phyloP scores from a whole-genome alignment of 2,797 vertebrate genomes.

The Sebastes melanostomus region DNA sequence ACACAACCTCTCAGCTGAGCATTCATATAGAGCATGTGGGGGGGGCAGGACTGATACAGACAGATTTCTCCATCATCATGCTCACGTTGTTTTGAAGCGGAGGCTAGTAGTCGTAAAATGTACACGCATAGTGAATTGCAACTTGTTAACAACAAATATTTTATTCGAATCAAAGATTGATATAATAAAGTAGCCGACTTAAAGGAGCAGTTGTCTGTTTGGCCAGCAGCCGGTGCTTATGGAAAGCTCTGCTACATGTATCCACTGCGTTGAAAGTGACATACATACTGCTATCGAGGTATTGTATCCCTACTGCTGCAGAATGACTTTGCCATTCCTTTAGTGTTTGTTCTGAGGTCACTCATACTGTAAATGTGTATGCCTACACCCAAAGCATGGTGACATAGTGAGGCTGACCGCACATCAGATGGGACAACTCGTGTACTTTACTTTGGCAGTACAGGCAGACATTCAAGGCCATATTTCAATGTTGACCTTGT shows the following conservation, averaged over 20 bases:
- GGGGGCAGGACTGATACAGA: too few species aligned
- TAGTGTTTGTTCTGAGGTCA: background rate
- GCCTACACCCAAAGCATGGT: background rate
- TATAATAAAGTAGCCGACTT: too few species aligned
- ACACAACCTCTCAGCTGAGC: background rate
- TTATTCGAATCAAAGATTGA: too few species aligned
- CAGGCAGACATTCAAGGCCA: background rate
- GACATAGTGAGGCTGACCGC: slow-evolving; percentile 6
- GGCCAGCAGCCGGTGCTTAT: too few species aligned
- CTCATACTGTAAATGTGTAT: background rate
- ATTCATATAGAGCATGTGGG: too few species aligned
- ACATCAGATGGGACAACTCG: background rate
- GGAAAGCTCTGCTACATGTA: background rate
- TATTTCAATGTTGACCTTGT: slow-evolving; percentile 31
- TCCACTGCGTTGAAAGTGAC: background rate
- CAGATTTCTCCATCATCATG: too few species aligned
- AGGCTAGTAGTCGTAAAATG: background rate
- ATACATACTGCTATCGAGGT: background rate
- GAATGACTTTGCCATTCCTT: background rate
- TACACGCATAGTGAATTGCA: background rate
- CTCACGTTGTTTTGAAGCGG: background rate
- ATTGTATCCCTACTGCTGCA: background rate
- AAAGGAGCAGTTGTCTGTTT: too few species aligned
- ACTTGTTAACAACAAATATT: background rate
- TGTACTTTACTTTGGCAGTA: slow-evolving; percentile 14